Evolutionary conservation across 2,113 vertebrate species (phyloP).

Genomic region (Dipodomys spectabilis): DNA sequence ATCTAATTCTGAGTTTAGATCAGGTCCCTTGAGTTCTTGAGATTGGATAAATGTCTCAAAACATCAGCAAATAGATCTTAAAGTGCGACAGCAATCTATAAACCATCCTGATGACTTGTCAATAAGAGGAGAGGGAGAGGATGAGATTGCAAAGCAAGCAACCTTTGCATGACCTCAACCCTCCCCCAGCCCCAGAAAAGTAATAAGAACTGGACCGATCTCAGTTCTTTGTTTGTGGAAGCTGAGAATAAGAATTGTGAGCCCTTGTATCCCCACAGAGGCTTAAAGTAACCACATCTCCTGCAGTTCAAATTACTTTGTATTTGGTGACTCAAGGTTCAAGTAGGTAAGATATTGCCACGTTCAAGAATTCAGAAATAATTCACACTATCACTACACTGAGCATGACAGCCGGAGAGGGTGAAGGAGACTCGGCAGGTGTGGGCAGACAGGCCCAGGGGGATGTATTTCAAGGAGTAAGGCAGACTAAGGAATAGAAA

Average conservation of each 20-base stretch:
- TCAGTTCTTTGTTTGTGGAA: conserved; percentile 69
- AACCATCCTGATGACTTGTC: conserved; percentile 73
- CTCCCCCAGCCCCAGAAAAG: conserved; percentile 73
- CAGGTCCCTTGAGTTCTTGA: conserved; percentile 72
- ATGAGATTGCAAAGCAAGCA: conserved; percentile 67
- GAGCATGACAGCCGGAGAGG: neutral
- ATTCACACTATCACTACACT: conserved; percentile 45
- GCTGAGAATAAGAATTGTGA: conserved; percentile 41
- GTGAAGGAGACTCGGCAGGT: neutral
- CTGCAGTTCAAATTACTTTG: conserved; percentile 62
- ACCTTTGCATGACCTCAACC: conserved; percentile 77
- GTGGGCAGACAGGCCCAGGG: neutral
- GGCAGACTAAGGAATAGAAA: neutral
- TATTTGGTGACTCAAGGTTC: conserved; percentile 60
- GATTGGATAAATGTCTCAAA: conserved; percentile 79
- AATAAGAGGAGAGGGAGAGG: conserved; percentile 62
- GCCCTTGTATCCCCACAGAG: conserved; percentile 6
- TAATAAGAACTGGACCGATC: conserved; percentile 53
- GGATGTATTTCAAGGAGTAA: conserved; percentile 18
- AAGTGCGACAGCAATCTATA: conserved; percentile 74
- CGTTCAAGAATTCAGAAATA: conserved; percentile 61
- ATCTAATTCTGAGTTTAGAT: conserved; percentile 73
- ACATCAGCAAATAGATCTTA: conserved; percentile 76
- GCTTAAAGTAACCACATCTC: conserved; percentile 34
- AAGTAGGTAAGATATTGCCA: conserved; percentile 56